phyloP scores from a whole-genome alignment of 2,113 vertebrate species.

The Dasyornis broadbenti region DNA sequence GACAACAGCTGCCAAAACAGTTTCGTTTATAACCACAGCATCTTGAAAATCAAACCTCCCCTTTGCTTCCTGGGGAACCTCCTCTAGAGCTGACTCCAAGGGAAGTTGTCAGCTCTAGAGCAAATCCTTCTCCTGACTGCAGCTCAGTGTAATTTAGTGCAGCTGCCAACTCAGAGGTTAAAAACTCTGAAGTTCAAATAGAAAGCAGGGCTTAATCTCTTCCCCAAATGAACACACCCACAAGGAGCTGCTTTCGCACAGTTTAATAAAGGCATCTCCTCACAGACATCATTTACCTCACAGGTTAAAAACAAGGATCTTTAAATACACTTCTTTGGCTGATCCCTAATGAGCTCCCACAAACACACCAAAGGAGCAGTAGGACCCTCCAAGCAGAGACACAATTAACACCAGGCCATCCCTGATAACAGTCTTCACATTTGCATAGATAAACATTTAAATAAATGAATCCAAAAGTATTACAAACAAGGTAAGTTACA shows the following conservation, averaged over 20 bases:
- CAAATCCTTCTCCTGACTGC: not conserved
- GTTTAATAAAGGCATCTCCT: not conserved
- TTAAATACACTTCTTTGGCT: conserved; percentile 2
- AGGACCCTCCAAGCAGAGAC: not conserved
- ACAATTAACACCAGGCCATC: not conserved
- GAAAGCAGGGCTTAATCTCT: not conserved
- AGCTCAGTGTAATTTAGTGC: not conserved
- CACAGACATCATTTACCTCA: not conserved
- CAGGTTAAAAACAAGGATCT: not conserved
- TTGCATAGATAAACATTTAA: conserved; percentile 54
- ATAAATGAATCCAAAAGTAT: not conserved
- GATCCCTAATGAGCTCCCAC: not conserved
- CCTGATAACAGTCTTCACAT: not conserved
- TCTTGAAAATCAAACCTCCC: not conserved
- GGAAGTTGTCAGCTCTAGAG: not conserved
- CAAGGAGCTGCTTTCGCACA: not conserved
- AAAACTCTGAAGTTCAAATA: not conserved
- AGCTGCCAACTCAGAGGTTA: not conserved
- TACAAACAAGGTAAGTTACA: not conserved
- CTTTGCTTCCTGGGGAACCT: not conserved
- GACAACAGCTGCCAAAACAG: not conserved
- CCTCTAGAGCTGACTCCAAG: not conserved
- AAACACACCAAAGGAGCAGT: not conserved
- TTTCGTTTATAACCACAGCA: not conserved
- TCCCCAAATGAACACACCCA: not conserved